A percentile compares a stretch with the other conserved stretches of the same genome.
Evolutionary conservation across 2,888 invertebrate species (phyloP).

Genomic region (Tipula unca): DNA sequence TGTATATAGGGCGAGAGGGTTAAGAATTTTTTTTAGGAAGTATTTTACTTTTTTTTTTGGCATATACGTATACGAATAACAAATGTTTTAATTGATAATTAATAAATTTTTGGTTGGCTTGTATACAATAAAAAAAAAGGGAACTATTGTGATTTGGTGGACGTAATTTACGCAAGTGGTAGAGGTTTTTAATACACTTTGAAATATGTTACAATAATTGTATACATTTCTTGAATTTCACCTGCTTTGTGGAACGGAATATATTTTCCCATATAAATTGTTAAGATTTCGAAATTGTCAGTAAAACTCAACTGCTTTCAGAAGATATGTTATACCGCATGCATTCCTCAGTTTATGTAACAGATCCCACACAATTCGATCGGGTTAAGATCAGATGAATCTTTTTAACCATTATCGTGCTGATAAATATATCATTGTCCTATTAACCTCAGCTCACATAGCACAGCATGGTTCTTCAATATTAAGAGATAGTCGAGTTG

Average conservation of each 20-base stretch:
- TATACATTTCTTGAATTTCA: not conserved
- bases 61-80: not conserved
- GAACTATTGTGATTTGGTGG: not conserved
- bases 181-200: not conserved
- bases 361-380: too few species aligned
- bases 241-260: not conserved
- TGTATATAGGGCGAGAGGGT: not conserved
- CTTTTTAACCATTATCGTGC: too few species aligned
- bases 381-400: too few species aligned
- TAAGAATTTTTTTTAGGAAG: not conserved
- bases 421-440: too few species aligned
- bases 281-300: too few species aligned
- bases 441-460: too few species aligned
- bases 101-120: not conserved
- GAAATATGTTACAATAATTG: not conserved
- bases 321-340: too few species aligned
- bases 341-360: too few species aligned
- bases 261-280: too few species aligned
- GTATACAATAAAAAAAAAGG: not conserved
- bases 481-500: too few species aligned
- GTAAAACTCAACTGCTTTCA: too few species aligned
- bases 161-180: not conserved
- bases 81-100: constrained; percentile 8
- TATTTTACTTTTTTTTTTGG: not conserved
- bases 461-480: too few species aligned